phyloP scores from a whole-genome alignment of 2,113 vertebrate genomes.

The Apeltes quadracus region DNA sequence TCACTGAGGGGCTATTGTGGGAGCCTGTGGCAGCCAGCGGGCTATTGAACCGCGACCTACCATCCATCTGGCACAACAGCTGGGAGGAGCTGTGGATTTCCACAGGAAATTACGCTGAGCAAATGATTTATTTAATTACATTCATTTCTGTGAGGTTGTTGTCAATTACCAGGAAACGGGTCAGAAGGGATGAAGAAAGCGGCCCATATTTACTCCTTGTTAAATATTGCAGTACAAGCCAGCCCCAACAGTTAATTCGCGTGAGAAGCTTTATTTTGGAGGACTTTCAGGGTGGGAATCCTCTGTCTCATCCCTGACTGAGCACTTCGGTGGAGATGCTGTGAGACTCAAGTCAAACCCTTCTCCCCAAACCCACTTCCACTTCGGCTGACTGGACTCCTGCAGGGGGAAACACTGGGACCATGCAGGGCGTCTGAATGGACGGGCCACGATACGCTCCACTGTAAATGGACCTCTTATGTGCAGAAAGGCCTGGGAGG shows the following conservation, averaged over 20 bases:
- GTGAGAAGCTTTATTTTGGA: slow-evolving; percentile 54
- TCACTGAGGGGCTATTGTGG: slow-evolving; percentile 62
- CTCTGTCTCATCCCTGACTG: slow-evolving; percentile 31
- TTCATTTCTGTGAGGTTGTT: slow-evolving; percentile 45
- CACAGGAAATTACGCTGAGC: slow-evolving; percentile 37
- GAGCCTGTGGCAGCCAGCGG: slow-evolving; percentile 60
- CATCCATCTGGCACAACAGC: slow-evolving; percentile 84
- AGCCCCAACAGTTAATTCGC: slow-evolving; percentile 58
- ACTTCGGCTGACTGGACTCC: slow-evolving; percentile 42
- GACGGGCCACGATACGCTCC: slow-evolving; percentile 46
- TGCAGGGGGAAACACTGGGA: slow-evolving; percentile 14
- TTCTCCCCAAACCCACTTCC: too few relatives aligned
- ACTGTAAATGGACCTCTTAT: slow-evolving; percentile 55
- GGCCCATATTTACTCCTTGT: slow-evolving; percentile 31
- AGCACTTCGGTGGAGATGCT: too few relatives aligned
- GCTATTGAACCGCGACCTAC: slow-evolving; percentile 44
- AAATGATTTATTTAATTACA: slow-evolving; percentile 53
- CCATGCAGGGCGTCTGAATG: slow-evolving; percentile 21
- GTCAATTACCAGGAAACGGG: slow-evolving; percentile 41
- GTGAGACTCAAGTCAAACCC: slow-evolving; percentile 40
- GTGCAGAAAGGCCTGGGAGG: slow-evolving; percentile 8
- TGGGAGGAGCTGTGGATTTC: slow-evolving; percentile 52
- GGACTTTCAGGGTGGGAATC: slow-evolving; percentile 47
- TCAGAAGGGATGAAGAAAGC: slow-evolving; percentile 37
- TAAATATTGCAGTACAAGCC: slow-evolving; percentile 27